phyloP scores from a whole-genome alignment of 2,888 invertebrate genomes.

The Scaptomyza polygonia region DNA sequence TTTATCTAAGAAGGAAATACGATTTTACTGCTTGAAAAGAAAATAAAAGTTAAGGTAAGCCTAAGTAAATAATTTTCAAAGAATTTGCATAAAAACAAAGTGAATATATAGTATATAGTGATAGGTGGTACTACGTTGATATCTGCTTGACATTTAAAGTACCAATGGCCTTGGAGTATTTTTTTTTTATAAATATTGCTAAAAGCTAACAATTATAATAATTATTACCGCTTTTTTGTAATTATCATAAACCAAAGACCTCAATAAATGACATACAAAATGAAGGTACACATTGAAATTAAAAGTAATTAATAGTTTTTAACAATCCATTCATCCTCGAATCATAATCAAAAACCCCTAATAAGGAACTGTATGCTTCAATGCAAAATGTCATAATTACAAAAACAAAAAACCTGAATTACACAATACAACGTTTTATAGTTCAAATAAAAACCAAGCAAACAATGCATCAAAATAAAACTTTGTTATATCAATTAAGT shows the following conservation, averaged over 20 bases:
- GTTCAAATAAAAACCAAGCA: conserved; percentile 19
- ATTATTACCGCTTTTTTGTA: conserved; percentile 34
- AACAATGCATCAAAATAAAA: conserved; percentile 24
- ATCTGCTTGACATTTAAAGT: conserved; percentile 11
- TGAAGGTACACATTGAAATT: conserved; percentile 3
- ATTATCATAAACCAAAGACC: conserved; percentile 29
- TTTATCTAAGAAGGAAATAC: background rate
- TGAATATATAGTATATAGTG: too few species aligned
- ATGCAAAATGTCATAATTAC: conserved; percentile 13
- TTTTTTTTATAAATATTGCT: conserved; percentile 6
- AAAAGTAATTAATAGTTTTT: background rate
- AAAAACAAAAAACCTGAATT: conserved; percentile 35
- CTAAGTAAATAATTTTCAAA: background rate
- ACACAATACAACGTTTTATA: conserved; percentile 28
- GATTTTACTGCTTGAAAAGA: background rate
- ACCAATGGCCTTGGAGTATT: conserved; percentile 29
- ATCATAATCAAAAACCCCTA: conserved; percentile 17
- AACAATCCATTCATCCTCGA: conserved; percentile 17
- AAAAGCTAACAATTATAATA: conserved; percentile 44
- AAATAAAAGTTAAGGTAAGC: background rate
- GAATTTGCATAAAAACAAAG: background rate
- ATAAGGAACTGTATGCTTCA: conserved; percentile 50
- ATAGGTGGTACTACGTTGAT: conserved; percentile 20
- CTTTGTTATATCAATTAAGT: conserved; percentile 12
- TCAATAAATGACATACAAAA: conserved; percentile 26